Conservation (phyloP, 2,797 vertebrate species). For the Myoxocephalus aenaeus region DNA sequence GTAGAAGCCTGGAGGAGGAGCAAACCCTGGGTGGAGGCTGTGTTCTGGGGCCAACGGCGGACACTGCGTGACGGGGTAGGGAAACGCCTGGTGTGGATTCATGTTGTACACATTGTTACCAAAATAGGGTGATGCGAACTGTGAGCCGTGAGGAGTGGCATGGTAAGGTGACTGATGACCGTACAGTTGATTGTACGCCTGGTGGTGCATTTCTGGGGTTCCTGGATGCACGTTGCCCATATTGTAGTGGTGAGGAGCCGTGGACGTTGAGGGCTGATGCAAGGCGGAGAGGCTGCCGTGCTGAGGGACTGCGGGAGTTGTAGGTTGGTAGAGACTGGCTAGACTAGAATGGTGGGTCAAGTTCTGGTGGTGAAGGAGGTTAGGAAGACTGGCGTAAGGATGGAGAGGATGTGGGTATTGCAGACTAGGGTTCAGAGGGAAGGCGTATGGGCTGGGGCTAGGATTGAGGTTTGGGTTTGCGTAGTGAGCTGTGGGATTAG, state of each 20-base stretch:
- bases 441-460: conserved; percentile 37
- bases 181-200: conserved; percentile 33
- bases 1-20: conserved; percentile 34
- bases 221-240: conserved; percentile 30
- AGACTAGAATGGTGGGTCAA: conserved; percentile 51
- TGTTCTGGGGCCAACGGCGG: conserved; percentile 35
- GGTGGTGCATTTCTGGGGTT: conserved; percentile 46
- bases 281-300: conserved; percentile 46
- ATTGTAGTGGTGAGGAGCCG: conserved; percentile 25
- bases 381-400: conserved; percentile 56
- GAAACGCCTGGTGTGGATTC: conserved; percentile 21
- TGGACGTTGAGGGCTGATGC: conserved; percentile 30
- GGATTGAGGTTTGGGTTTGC: conserved; percentile 27
- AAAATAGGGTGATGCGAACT: conserved; percentile 46
- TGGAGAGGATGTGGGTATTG: conserved; percentile 36
- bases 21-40: background rate
- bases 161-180: conserved; percentile 46
- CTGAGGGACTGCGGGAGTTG: conserved; percentile 11
- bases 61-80: conserved; percentile 7
- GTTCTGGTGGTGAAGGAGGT: conserved; percentile 42
- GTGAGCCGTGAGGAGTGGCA: conserved; percentile 1
- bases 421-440: background rate
- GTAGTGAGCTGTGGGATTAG: conserved; percentile 20
- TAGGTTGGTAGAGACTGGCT: conserved; percentile 39
- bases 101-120: conserved; percentile 49